phyloP scores from a whole-genome alignment of 2,888 invertebrate species.

The Harpalus rufipes region DNA sequence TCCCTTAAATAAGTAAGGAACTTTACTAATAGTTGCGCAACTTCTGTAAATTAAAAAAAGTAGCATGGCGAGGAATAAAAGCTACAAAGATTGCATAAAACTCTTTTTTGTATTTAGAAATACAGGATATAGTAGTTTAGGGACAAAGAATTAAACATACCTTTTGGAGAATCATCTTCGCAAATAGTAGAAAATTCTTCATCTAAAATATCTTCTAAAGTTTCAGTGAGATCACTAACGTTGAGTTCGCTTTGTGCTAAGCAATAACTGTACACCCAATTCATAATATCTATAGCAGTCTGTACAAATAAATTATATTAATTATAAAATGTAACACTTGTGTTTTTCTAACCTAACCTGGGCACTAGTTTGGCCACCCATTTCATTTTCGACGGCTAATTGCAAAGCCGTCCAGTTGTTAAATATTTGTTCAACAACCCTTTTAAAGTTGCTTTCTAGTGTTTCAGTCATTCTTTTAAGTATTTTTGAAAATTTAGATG shows the following conservation, averaged over 20 bases:
- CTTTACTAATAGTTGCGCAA: constrained; percentile 80
- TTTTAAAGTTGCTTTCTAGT: constrained; percentile 78
- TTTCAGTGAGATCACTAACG: constrained; percentile 81
- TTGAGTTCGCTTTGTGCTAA: constrained; percentile 51
- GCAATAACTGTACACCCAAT: constrained; percentile 47
- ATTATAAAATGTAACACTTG: constrained; percentile 32
- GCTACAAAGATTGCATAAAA: too few species aligned
- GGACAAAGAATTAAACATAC: constrained; percentile 73
- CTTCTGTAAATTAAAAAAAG: constrained; percentile 78
- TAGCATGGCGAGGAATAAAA: too few species aligned
- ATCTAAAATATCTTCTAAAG: constrained; percentile 85
- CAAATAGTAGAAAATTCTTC: constrained; percentile 86
- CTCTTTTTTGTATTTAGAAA: too few species aligned
- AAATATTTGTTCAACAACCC: constrained; percentile 83
- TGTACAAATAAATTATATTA: constrained; percentile 47
- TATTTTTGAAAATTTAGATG: not conserved
- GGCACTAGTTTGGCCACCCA: constrained; percentile 85
- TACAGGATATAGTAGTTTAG: too few species aligned
- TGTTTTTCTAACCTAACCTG: constrained; percentile 81
- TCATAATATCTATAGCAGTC: constrained; percentile 48
- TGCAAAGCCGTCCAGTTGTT: constrained; percentile 86
- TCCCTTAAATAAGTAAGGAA: constrained; percentile 80
- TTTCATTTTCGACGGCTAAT: constrained; percentile 86
- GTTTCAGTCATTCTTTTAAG: constrained; percentile 8
- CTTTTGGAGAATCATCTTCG: constrained; percentile 84